phyloP scores from a whole-genome alignment of 2,888 invertebrate species.

The Tachina lurida region DNA sequence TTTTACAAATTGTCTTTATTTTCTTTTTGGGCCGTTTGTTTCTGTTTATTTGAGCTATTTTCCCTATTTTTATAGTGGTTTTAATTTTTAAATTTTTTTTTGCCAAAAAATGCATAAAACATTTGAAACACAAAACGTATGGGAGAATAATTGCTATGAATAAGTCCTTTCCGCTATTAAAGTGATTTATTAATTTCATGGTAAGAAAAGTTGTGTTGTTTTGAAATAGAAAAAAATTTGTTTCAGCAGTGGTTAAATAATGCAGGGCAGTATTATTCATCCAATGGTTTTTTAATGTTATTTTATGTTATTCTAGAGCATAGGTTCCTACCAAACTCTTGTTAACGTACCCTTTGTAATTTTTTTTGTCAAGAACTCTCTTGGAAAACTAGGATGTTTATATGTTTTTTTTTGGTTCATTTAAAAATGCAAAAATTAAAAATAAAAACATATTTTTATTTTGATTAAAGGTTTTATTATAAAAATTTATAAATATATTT shows the following conservation, averaged over 20 bases:
- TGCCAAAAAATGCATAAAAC: constrained; percentile 18
- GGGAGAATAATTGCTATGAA: constrained; percentile 51
- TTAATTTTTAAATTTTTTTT: neutral
- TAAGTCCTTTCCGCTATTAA: constrained; percentile 35
- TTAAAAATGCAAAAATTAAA: too few species aligned
- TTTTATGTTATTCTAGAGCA: too few species aligned
- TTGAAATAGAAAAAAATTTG: neutral
- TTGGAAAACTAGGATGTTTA: too few species aligned
- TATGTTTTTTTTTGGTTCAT: too few species aligned
- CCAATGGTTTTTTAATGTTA: too few species aligned
- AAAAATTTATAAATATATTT: too few species aligned
- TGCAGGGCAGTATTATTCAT: too few species aligned
- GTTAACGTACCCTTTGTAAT: too few species aligned
- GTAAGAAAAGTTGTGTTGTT: neutral
- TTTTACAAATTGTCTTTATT: constrained; percentile 3
- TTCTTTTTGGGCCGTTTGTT: neutral
- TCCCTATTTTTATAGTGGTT: neutral
- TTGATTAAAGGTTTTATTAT: too few species aligned
- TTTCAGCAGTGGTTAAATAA: neutral
- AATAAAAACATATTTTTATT: too few species aligned
- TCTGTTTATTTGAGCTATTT: neutral
- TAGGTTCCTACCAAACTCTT: too few species aligned
- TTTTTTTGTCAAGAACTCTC: too few species aligned
- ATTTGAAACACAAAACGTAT: constrained; percentile 46
- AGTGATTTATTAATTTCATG: constrained; percentile 29